phyloP scores from a whole-genome alignment of 1,140 invertebrate genomes.

The Brachionus koreanus region DNA sequence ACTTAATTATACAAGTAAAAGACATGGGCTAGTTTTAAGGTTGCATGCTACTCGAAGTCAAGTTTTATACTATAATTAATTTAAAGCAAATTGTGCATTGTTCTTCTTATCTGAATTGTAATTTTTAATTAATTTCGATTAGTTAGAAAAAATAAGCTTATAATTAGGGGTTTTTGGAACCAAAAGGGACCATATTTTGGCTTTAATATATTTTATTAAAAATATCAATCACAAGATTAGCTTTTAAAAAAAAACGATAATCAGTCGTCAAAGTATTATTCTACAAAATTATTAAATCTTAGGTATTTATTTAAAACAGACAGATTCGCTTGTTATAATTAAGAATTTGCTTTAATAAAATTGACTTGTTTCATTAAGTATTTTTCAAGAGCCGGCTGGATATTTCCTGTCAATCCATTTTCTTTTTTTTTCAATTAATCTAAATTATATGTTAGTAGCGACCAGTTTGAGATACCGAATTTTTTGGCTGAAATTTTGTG shows the following conservation, averaged over 20 bases:
- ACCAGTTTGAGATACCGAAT: background rate
- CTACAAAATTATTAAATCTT: background rate
- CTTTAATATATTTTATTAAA: background rate
- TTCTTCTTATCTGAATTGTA: conserved; percentile 27
- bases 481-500: background rate
- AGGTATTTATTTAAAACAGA: background rate
- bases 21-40: background rate
- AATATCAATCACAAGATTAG: background rate
- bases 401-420: background rate
- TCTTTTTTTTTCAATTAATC: background rate
- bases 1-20: background rate
- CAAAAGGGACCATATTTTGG: background rate
- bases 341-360: background rate
- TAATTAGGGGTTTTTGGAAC: background rate
- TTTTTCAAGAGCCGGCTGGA: background rate
- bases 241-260: background rate
- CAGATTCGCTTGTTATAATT: background rate
- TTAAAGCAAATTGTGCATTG: conserved; percentile 4
- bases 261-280: background rate
- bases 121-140: conserved; percentile 28
- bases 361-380: background rate
- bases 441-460: background rate
- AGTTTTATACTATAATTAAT: conserved; percentile 13
- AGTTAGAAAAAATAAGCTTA: conserved; percentile 20
- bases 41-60: conserved; percentile 2